Base-by-base conservation (phyloP, 2,797 vertebrate species). In the Sebastes iracundus region DNA sequence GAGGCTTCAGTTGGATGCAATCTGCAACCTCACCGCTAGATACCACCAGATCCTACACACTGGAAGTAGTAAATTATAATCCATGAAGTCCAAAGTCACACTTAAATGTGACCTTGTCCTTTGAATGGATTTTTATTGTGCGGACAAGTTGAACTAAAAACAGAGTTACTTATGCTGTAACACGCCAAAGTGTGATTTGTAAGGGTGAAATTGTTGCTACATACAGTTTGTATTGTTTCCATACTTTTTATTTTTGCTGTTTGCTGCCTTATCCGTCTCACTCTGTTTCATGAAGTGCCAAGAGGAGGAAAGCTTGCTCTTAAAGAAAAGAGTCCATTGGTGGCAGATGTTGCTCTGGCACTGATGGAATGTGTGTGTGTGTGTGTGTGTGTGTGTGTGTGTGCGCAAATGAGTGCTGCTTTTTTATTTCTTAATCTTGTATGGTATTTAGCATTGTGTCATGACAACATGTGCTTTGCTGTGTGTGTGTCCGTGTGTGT, bases 391-490 rank as follows among this genome's bases (percentile, higher is more conserved):
- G 70, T 22, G 59, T 65, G 68, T 91, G 86, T 85, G 77, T 59
- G 14, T 56, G 88, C 93, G 91, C 81, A 89, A 90, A 91, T 88
- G n/a, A 61, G 53, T 28, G 2, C 46, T 79, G 71, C 88, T 88
- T 91, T 92, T 91, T 87, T 92, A 72, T 72, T 91, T 83, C 81
- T 81, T 90, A 87, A 92, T 92, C 76, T 86, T 82, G 79, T 82
- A 69, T 72, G 83, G 88, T 86, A 86, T 88, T 91, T 87, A 87
- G 85, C 88, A 90, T 92, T 87, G 81, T 85, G 81, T 85, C 90
- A 73, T 64, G 79, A 87, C 79, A 77, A 79, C 83, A 67, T 85
- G 68, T 79, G 63, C 62, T 20, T 77, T 23, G 8, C 18, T 38
- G 68, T 68, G 67, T 61, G 30, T 71, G 64, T 62, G 38, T 73